Percentiles rank a stretch among this genome's conserved stretches.
These are phyloP conservation scores for Drosophila orena DNA, from an alignment of 1,140 invertebrate genomes.

Conservation along the genomic window DNA sequence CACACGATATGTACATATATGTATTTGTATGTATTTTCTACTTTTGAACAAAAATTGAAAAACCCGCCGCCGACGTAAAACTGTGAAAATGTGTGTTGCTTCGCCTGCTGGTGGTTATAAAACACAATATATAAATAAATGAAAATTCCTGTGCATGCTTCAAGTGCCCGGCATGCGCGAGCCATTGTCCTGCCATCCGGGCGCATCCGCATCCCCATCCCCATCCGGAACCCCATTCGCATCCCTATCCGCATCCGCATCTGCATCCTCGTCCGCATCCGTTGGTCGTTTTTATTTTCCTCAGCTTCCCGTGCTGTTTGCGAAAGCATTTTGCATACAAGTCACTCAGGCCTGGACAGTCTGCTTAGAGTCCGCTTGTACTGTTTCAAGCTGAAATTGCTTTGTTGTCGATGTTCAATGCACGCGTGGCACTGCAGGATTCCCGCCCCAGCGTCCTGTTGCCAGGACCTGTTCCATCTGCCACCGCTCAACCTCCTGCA, in stretches of 20 bases:
- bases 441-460: conserved; percentile 3
- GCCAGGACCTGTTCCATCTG: conserved; percentile 1
- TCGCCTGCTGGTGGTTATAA: conserved; percentile 62
- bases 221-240: conserved; percentile 38
- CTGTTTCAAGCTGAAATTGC: conserved; percentile 80
- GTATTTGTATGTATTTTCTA: conserved; percentile 56
- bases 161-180: conserved; percentile 80
- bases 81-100: conserved; percentile 60
- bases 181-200: conserved; percentile 74
- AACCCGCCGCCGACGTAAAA: conserved; percentile 61
- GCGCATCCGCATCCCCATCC: conserved; percentile 59
- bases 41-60: conserved; percentile 80
- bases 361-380: conserved; percentile 51
- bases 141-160: conserved; percentile 82
- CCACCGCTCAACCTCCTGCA: conserved; percentile 3
- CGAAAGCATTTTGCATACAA: conserved; percentile 81
- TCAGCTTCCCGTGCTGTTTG: conserved; percentile 29
- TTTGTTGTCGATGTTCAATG: conserved; percentile 82
- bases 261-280: conserved; percentile 56
- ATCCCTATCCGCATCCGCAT: conserved; percentile 54
- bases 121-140: conserved; percentile 84
- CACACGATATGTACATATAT: conserved; percentile 21
- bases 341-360: conserved; percentile 67
- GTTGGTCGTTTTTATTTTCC: conserved; percentile 57
- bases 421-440: conserved; percentile 65